phyloP scores from a whole-genome alignment of 2,113 vertebrate species.

The Hippocampus comes region DNA sequence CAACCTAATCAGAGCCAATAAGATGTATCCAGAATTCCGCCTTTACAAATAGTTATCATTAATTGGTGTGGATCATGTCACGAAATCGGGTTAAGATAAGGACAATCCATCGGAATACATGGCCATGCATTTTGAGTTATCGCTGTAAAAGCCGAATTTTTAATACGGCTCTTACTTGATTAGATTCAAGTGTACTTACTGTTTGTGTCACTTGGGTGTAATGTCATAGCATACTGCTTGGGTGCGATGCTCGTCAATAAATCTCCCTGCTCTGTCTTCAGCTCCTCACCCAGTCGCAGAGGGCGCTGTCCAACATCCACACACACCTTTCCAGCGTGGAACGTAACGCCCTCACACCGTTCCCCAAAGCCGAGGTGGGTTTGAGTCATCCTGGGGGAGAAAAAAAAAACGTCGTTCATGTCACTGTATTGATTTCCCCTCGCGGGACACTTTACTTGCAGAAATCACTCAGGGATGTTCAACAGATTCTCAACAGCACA shows the following conservation, averaged over 20 bases:
- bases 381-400: neutral
- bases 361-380: conserved; percentile 80
- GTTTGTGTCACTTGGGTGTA: too few species aligned
- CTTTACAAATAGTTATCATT: too few species aligned
- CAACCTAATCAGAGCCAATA: too few species aligned
- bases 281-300: conserved; percentile 85
- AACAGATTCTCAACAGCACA: conserved; percentile 84
- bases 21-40: too few species aligned
- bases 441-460: conserved; percentile 34
- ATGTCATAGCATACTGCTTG: neutral
- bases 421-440: neutral
- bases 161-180: too few species aligned
- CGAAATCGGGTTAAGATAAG: too few species aligned
- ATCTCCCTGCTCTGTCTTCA: conserved; percentile 43
- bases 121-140: too few species aligned
- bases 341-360: conserved; percentile 80
- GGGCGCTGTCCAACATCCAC: conserved; percentile 84
- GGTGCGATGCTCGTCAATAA: neutral
- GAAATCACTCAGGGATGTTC: conserved; percentile 81
- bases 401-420: neutral
- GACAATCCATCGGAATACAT: too few species aligned
- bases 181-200: too few species aligned
- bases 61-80: too few species aligned
- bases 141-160: too few species aligned
- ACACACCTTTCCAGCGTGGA: conserved; percentile 83